A percentile compares a stretch with the other conserved stretches of the same genome.
Evolutionary conservation across 1,140 invertebrate genomes (phyloP).

Genomic region (Polypedilum vanderplanki): DNA sequence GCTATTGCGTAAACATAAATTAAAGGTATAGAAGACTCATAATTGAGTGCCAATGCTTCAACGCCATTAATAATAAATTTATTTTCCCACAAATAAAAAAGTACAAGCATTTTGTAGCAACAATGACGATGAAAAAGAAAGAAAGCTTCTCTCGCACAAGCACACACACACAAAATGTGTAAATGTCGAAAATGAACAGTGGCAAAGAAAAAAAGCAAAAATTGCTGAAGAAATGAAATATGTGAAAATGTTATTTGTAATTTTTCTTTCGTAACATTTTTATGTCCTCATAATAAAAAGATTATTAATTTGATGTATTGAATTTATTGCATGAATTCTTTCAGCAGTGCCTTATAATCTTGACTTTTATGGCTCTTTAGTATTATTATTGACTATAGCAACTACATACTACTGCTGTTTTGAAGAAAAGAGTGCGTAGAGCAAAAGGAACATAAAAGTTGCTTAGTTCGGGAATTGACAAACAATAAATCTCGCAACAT

Average conservation of each 20-base stretch:
- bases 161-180: background rate
- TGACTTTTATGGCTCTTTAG: conserved; percentile 1
- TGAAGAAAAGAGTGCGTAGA: background rate
- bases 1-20: too few species aligned
- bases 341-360: conserved; percentile 17
- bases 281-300: conserved; percentile 16
- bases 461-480: background rate
- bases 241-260: conserved; percentile 19
- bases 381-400: background rate
- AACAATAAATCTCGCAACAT: conserved; percentile 13
- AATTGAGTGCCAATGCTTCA: too few species aligned
- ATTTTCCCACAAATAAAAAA: too few species aligned
- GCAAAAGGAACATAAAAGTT: conserved; percentile 3
- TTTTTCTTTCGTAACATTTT: conserved; percentile 19
- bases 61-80: too few species aligned
- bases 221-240: conserved; percentile 19
- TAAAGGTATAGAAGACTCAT: too few species aligned
- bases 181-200: background rate
- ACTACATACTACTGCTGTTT: background rate
- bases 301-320: conserved; percentile 20
- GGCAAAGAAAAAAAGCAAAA: background rate
- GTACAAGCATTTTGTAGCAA: too few species aligned
- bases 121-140: too few species aligned
- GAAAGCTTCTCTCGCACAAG: background rate
- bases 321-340: conserved; percentile 19